Base-by-base conservation (phyloP, 2,113 vertebrate species). In the Upupa epops region DNA sequence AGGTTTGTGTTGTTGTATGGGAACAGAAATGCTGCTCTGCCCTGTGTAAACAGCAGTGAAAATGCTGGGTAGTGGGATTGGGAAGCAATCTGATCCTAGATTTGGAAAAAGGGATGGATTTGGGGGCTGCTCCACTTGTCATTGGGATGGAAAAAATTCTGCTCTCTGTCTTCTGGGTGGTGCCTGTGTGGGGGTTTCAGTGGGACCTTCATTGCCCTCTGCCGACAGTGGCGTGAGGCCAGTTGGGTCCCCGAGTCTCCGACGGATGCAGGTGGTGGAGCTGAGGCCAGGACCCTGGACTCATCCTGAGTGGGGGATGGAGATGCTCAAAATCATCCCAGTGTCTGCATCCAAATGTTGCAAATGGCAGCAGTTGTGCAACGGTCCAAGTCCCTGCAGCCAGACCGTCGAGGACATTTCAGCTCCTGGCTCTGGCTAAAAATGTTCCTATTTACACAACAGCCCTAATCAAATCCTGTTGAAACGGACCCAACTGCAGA, bases 191-290 rank as follows among this genome's bases (percentile, higher is more conserved):
- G 31, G 71, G 60, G 40, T 82, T 78, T 72, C 83, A 55, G 29
- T 17, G 3, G 91, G 96, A 94, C 73, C 90, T 83, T 81, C 82
- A 28, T 88, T 87, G 89, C 96, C 95, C 92, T 96, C 96, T 97
- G 93, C 96, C n/a, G 94, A 92, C 48, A 46, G 75, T 11, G 51
- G 56, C 48, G 22, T 19, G n/a, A 63, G 66, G 49, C 89, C 5
- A 31, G 24, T 49, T 17, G 26, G 36, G 69, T 29, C 25, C 46
- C 55, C 6, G 54, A 42, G 80, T 58, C 49, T 34, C 8, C 5
- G 14, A 11, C 3, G 54, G 83, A 36, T 56, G 90, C 83, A 52
- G 83, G 83, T 63, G 74, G 28, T 31, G 56, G 74, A 76, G 74
- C 80, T 24, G 24, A 78, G 71, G 71, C 49, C 42, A 28, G 81